Evolutionary conservation across 1,140 invertebrate species (phyloP), one percentile per base, ranked within the genome.

Genomic region (Stegodyphus mimosarum): DNA sequence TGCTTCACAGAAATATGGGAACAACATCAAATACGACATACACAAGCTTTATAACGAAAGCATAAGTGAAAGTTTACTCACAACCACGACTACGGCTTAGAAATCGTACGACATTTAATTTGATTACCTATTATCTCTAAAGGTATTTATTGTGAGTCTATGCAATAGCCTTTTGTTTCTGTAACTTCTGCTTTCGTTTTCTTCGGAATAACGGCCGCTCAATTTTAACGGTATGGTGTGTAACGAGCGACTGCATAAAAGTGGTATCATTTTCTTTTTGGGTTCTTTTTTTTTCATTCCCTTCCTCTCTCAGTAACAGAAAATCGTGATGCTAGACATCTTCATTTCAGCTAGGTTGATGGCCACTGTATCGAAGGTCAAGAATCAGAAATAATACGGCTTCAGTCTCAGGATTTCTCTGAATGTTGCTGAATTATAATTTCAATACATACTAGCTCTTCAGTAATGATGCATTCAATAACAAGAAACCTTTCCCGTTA

Each of bases 141-240:
- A 67, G 17, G 18, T 7, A n/a, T 33, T 66, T 51, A 64, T 64
- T 55, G 77, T 13, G 50, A n/a, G 0, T 70, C 13, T 49, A 69
- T 53, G 52, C 77, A 33, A 53, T 18, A 17, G 50, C 50, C 77
- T 79, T 79, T 79, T 79, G 77, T 79, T 70, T 79, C n/a, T 13
- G 7, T 18, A 17, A 67, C 15, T 18, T 64, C 7, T 7, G 18
- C 11, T 69, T 79, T 69, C 77, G 49, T 67, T 79, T 79, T 55
- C 66, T 67, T 2, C 11, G 64, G 9, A 1, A 2, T 67, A 67
- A 67, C 64, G 64, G 55, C 74, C 13, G 2, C 5, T 76, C 53
- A 15, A 6, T n/a, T 13, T 67, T 76, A 76, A 76, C 74, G 74
- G 74, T 76, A 76, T 49, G 74, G 11, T 11, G 18, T 64, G 74